phyloP scores from a whole-genome alignment of 2,888 invertebrate genomes.

The Physocephala rufipes region DNA sequence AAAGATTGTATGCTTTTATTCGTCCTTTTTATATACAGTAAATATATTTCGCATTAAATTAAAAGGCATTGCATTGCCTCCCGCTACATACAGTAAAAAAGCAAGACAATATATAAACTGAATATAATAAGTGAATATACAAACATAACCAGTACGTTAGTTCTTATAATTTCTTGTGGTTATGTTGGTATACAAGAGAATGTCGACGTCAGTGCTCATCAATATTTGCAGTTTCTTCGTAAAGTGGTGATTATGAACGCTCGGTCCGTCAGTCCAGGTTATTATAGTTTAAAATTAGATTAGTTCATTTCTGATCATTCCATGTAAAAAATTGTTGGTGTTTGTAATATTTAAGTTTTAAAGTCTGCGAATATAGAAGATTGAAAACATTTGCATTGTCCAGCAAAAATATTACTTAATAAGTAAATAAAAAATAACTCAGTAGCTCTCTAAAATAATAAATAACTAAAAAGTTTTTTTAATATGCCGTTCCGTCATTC shows the following conservation, averaged over 20 bases:
- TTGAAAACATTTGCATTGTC: conserved; percentile 59
- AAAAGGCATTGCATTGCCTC: conserved; percentile 19
- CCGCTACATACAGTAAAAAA: conserved; percentile 15
- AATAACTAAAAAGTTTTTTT: conserved; percentile 14
- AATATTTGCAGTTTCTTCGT: conserved; percentile 35
- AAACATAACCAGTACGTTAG: conserved; percentile 14
- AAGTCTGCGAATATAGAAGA: conserved; percentile 63
- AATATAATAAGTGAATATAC: conserved; percentile 20
- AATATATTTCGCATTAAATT: conserved; percentile 17
- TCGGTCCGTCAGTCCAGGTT: conserved; percentile 31
- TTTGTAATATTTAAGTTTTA: conserved; percentile 47
- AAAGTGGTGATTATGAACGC: conserved; percentile 29
- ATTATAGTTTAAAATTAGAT: conserved; percentile 21
- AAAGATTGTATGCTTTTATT: not conserved
- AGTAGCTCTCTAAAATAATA: no score
- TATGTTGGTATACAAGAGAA: conserved; percentile 33
- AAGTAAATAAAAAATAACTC: no score
- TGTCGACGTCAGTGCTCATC: conserved; percentile 37
- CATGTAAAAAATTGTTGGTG: conserved; percentile 5
- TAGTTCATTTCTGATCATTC: no score
- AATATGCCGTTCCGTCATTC: conserved; percentile 23
- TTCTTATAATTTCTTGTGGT: conserved; percentile 30
- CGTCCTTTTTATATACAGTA: conserved; percentile 29
- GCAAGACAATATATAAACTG: conserved; percentile 26
- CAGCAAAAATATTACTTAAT: conserved; percentile 44